phyloP scores from a whole-genome alignment of 1,140 invertebrate species.

The Sitodiplosis mosellana region DNA sequence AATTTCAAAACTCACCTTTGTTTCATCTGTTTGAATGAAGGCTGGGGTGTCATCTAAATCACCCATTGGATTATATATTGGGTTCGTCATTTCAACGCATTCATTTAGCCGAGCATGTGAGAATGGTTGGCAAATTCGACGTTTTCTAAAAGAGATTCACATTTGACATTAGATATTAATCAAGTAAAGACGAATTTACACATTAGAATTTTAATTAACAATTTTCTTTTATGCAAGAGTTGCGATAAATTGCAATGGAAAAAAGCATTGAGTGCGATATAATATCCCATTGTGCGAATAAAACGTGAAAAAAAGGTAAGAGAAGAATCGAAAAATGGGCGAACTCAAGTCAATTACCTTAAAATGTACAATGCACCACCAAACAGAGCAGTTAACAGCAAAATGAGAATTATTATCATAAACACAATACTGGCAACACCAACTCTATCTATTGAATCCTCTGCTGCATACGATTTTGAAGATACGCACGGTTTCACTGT shows the following conservation, averaged over 20 bases:
- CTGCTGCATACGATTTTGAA: neutral
- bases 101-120: constrained; percentile 60
- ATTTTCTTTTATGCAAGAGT: no score
- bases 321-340: no score
- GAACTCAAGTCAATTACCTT: constrained; percentile 12
- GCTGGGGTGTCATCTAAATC: constrained; percentile 41
- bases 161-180: no score
- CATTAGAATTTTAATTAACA: no score
- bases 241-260: no score
- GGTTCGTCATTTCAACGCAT: constrained; percentile 66
- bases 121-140: constrained; percentile 41
- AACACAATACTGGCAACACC: neutral
- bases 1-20: no score
- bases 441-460: neutral
- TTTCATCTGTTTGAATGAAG: constrained; percentile 22
- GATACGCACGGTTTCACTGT: constrained; percentile 14
- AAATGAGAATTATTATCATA: neutral
- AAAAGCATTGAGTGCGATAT: no score
- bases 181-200: no score
- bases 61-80: constrained; percentile 62
- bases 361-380: constrained; percentile 19
- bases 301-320: no score
- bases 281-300: no score
- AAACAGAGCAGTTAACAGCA: constrained; percentile 9
- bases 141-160: constrained; percentile 14